Evolutionary conservation across 2,113 vertebrate species (phyloP), one percentile per base, ranked within the genome.

Genomic region (Hippocampus zosterae): DNA sequence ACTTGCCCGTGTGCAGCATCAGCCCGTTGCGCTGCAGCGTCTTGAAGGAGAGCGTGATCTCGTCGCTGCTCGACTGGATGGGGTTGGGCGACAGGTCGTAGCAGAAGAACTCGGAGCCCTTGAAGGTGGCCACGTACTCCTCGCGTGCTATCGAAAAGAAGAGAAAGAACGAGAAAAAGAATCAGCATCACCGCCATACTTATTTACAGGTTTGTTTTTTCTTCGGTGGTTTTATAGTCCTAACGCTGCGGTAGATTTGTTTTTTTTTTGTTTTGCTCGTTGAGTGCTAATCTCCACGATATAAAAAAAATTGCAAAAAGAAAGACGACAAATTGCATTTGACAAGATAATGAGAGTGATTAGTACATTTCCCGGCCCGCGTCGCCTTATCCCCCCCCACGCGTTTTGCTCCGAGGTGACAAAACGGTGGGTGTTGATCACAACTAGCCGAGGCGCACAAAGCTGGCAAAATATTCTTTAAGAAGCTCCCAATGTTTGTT

Each of bases 1-100:
- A 98, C 92, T 99, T 99, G 85, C 97, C 97, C 0, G 97, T 99
- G 91, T 99, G 97, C 91, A 99, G 96, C 97, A 99, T 99, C 84
- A 99, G 94, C 90, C 97, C 97, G 1, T 99, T 99, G 90, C 97
- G 94, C 93, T 99, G 97, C 88, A 98, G 95, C 3, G 97, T 99
- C 92, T 97, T 98, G 93, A 99, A 99, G 1, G 96, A 98, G 68
- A 99, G 92, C 60, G 97, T 99, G 92, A 99, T 99, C 94, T 99
- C 97, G 68, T 99, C 97, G 27, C 97, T 99, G 94, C 96, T 98
- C 73, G 95, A 97, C 87, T 99, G 97, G 89, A 99, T 99, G 75
- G 97, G 97, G 87, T 97, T 98, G 85, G 97, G 95, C 62, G 97
- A 99, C 77, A 99, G 91, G 91, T 99, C 97, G 42, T 98, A 99